These are phyloP conservation scores for Aegypius monachus DNA, from an alignment of 2,113 vertebrate genomes.

Conservation along the genomic window DNA sequence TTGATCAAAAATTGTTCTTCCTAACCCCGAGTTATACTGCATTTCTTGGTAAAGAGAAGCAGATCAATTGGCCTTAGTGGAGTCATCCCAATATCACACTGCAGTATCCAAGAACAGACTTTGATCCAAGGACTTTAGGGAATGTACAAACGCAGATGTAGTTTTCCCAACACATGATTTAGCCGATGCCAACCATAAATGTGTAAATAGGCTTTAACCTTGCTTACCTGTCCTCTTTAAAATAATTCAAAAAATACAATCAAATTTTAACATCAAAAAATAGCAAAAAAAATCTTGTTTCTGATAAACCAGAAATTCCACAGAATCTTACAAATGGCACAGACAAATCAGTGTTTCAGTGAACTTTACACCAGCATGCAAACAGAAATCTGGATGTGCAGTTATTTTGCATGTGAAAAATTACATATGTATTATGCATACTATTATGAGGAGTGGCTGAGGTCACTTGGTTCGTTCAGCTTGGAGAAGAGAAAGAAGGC, in stretches of 20 bases:
- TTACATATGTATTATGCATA: background rate
- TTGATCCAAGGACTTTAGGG: background rate
- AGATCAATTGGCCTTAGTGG: background rate
- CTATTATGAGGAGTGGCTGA: background rate
- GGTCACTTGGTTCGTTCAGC: background rate
- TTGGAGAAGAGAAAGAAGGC: background rate
- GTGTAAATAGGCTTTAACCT: background rate
- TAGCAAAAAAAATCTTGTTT: background rate
- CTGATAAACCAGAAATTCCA: background rate
- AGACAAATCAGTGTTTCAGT: background rate
- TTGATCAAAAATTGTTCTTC: background rate
- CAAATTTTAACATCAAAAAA: background rate
- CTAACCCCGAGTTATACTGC: background rate
- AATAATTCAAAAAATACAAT: background rate
- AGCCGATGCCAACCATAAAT: background rate
- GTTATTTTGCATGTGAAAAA: background rate
- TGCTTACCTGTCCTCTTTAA: background rate
- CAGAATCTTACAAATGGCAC: background rate
- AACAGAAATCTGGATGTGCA: background rate
- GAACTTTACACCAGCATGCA: background rate
- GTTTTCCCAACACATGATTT: constrained; percentile 23
- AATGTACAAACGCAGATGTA: constrained; percentile 18
- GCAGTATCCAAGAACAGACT: background rate
- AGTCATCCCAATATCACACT: background rate
- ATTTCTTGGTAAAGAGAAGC: background rate